Evolutionary conservation across 2,113 vertebrate genomes (phyloP), one percentile per base, ranked within the genome.

Genomic region (Ammodytes marinus): DNA sequence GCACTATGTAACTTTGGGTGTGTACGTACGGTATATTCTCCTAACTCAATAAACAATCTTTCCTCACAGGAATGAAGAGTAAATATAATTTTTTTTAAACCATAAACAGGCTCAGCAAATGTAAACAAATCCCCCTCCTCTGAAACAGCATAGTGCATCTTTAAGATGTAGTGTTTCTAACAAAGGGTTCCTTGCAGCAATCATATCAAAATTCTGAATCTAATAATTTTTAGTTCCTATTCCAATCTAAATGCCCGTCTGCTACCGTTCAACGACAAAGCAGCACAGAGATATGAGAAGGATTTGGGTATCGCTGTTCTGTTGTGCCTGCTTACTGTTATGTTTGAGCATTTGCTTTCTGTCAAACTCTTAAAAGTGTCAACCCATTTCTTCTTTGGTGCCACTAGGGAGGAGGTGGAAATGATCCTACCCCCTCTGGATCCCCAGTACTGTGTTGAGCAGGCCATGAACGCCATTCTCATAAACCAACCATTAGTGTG

Each of bases 381-480:
- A 12, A 39, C 1, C 27, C 6, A 5, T 74, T 71, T 74, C 63
- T 64, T 3, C n/a, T 40, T 35, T 69, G 65, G 39, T 71, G 54
- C 37, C 60, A 8, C 61, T 42, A 95, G 94, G 85, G 79, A 91
- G 72, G 90, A 94, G 46, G 76, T 89, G 60, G 89, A 91, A 54
- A 47, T 85, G 61, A 0, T 93, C 2, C 7, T 94, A 2, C 69
- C 92, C 19, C 77, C 80, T 6, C 86, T 93, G 75, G 85, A 95
- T 11, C 93, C 91, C 12, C 79, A 79, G 74, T 92, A 87, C 73
- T 94, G 89, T 55, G 94, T 95, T 1, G 88, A 94, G 64, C 85
- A 92, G 85, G 91, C 91, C 37, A 87, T 88, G 91, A 94, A 94
- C 19, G 84, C 86, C 69, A 91, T 93, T 80, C 87, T 95, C 45